Evolutionary conservation across 1,140 invertebrate genomes (phyloP).

Genomic region (Heliconius hermathena): DNA sequence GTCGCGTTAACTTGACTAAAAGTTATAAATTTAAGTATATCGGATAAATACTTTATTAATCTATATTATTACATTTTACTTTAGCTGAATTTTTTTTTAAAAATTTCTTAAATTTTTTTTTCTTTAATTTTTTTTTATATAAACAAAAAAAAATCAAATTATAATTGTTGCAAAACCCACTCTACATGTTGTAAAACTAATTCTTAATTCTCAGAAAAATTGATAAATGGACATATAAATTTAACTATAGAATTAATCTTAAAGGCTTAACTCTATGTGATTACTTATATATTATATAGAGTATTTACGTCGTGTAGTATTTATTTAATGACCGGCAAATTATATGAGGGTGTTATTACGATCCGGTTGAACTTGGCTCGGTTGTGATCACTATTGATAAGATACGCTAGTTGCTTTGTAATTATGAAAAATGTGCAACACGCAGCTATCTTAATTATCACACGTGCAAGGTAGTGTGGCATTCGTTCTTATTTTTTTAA

Average conservation of each 20-base stretch:
- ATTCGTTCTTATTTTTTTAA: background rate
- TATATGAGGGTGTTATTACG: constrained; percentile 63
- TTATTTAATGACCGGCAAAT: constrained; percentile 65
- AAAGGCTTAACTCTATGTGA: background rate
- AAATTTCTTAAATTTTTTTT: no score
- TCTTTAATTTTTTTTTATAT: no score
- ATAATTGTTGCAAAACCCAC: no score
- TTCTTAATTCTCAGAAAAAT: no score
- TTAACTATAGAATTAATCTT: background rate
- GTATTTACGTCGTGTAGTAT: constrained; percentile 47
- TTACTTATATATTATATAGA: constrained; percentile 10
- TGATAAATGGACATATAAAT: background rate
- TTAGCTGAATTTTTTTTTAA: no score
- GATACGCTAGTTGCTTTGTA: constrained; percentile 21
- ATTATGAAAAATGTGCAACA: constrained; percentile 29
- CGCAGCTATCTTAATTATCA: constrained; percentile 31
- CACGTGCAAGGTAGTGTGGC: background rate
- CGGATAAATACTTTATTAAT: no score
- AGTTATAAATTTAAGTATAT: no score
- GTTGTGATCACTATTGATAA: constrained; percentile 47
- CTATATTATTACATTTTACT: no score
- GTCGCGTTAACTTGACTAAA: no score
- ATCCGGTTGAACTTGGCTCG: constrained; percentile 59
- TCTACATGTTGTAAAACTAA: no score
- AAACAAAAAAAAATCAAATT: no score